phyloP scores from a whole-genome alignment of 2,888 invertebrate genomes.

The Stratiomys singularior region DNA sequence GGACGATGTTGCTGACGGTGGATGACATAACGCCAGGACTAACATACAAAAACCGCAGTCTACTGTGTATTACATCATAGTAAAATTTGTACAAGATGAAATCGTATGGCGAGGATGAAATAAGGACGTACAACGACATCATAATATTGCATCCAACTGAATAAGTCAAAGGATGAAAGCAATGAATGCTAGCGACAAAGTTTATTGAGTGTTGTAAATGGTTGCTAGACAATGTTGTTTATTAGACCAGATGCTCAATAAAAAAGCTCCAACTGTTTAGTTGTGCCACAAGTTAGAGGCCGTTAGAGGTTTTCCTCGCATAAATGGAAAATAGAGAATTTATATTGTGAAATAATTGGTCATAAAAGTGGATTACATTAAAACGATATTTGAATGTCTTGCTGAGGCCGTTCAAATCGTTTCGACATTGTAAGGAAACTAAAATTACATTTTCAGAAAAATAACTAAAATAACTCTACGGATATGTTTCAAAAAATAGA shows the following conservation, averaged over 20 bases:
- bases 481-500: too few species aligned
- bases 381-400: too few species aligned
- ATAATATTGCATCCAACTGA: neutral
- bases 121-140: neutral
- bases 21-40: neutral
- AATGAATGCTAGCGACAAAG: neutral
- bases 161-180: neutral
- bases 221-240: conserved; percentile 7
- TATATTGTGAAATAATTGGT: too few species aligned
- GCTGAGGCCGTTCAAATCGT: too few species aligned
- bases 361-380: too few species aligned
- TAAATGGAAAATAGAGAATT: too few species aligned
- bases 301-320: too few species aligned
- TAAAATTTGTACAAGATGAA: neutral
- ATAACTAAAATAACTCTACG: too few species aligned
- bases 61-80: neutral
- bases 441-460: too few species aligned
- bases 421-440: too few species aligned
- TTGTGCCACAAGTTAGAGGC: too few species aligned
- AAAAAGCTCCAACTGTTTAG: neutral
- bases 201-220: conserved; percentile 19
- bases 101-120: neutral
- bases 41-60: neutral
- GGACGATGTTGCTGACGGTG: neutral
- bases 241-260: neutral